phyloP scores from a whole-genome alignment of 92 coral and sea anemone genomes.

The Epizoanthus illoricatus region DNA sequence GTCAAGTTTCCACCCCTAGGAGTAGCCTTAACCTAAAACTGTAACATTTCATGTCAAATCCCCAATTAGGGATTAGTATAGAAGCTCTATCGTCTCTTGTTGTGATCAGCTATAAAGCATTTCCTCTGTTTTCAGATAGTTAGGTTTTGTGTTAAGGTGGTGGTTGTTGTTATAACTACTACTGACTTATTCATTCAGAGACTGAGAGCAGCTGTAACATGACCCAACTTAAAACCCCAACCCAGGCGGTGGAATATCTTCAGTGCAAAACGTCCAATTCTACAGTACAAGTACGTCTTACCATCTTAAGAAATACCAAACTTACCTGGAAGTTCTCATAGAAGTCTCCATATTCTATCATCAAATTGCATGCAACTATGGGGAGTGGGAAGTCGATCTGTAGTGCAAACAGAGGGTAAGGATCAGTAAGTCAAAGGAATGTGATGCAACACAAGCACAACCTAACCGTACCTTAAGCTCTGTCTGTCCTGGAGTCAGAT shows the following conservation, averaged over 20 bases:
- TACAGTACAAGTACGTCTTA: too few species aligned
- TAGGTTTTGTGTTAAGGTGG: too few species aligned
- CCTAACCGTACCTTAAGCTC: constrained; percentile 74
- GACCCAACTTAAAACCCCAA: too few species aligned
- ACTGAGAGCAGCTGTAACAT: background rate
- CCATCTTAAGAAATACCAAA: background rate
- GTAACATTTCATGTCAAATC: too few species aligned
- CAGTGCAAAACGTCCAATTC: too few species aligned
- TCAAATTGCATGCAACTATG: constrained; percentile 95
- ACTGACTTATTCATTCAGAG: background rate
- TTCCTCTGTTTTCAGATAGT: too few species aligned
- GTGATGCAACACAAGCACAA: background rate
- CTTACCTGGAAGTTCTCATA: constrained; percentile 94
- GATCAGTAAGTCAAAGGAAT: background rate
- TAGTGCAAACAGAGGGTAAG: background rate
- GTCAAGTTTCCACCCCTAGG: too few species aligned
- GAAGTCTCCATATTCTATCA: constrained; percentile 99
- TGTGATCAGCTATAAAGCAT: too few species aligned
- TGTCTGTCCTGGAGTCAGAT: constrained; percentile 96
- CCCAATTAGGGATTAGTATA: too few species aligned
- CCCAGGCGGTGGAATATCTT: too few species aligned
- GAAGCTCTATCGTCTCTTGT: too few species aligned
- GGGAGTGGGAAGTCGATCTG: constrained; percentile 98
- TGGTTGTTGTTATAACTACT: background rate
- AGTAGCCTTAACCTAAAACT: too few species aligned